These are phyloP conservation scores for Pachycephus smyrnensis DNA, from an alignment of 2,888 invertebrate genomes.

Conservation along the genomic window DNA sequence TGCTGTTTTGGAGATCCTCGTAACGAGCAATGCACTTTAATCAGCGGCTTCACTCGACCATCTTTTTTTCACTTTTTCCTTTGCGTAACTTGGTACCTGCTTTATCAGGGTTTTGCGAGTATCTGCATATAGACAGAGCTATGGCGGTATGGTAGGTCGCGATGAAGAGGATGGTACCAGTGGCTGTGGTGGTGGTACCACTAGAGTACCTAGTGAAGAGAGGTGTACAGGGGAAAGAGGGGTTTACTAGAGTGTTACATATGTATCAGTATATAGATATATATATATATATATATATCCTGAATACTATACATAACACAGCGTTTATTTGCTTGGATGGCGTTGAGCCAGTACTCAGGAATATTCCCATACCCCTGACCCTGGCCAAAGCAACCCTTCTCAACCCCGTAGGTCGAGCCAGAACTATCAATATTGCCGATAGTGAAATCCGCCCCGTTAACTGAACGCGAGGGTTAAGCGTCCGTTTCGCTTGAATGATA, in stretches of 20 bases:
- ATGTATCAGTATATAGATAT: no score
- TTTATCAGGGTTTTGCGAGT: not conserved
- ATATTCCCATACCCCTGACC: slow-evolving; percentile 21
- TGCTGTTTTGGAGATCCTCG: not conserved
- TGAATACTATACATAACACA: not conserved
- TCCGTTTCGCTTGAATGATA: not conserved
- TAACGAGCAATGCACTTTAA: not conserved
- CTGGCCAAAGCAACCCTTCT: slow-evolving; percentile 17
- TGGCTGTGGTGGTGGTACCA: not conserved
- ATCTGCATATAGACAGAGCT: no score
- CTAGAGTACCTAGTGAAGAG: no score
- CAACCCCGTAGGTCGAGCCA: slow-evolving; percentile 11
- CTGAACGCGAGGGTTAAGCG: not conserved
- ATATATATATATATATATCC: not conserved
- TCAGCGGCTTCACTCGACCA: slow-evolving; percentile 1
- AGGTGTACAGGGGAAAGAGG: no score
- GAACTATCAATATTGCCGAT: slow-evolving; percentile 36
- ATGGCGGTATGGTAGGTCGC: no score
- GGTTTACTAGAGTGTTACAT: not conserved
- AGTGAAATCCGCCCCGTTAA: slow-evolving; percentile 16
- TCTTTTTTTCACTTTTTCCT: not conserved
- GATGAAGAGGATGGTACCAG: not conserved
- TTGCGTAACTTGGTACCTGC: not conserved
- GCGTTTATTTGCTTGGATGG: not conserved
- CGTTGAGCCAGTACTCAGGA: not conserved